phyloP scores from a whole-genome alignment of 2,113 vertebrate genomes.

The Passerina amoena region DNA sequence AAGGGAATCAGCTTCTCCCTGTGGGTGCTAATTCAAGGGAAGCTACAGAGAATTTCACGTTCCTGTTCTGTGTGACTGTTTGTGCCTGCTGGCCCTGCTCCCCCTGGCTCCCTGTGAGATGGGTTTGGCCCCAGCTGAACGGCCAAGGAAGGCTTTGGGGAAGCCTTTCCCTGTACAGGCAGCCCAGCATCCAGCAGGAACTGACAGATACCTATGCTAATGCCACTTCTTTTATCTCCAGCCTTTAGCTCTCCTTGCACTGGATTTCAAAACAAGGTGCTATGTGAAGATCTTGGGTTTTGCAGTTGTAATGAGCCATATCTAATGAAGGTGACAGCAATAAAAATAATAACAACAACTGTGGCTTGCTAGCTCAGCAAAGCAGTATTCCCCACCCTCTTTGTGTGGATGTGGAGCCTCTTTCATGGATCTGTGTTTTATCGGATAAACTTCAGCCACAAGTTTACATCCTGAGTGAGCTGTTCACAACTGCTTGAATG shows the following conservation, averaged over 20 bases:
- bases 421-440: neutral
- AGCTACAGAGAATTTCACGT: neutral
- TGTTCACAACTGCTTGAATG: neutral
- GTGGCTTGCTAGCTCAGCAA: constrained; percentile 31
- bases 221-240: neutral
- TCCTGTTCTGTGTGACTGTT: neutral
- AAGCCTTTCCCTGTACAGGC: neutral
- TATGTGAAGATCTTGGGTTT: neutral
- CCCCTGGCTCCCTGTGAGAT: neutral
- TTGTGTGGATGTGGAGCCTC: neutral
- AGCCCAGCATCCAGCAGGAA: neutral
- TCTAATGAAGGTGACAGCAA: constrained; percentile 10
- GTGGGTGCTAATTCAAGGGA: neutral
- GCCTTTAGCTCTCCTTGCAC: neutral
- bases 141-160: neutral
- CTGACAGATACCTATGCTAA: neutral
- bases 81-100: neutral
- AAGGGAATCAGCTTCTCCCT: neutral
- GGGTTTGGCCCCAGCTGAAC: neutral
- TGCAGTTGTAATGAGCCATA: neutral
- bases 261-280: constrained; percentile 37
- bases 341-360: constrained; percentile 17
- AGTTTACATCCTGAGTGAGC: constrained; percentile 11
- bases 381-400: neutral
- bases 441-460: neutral